Evolutionary conservation across 2,888 invertebrate genomes (phyloP), one percentile per base, ranked within the genome.

Genomic region (Drosophila kuntzei): DNA sequence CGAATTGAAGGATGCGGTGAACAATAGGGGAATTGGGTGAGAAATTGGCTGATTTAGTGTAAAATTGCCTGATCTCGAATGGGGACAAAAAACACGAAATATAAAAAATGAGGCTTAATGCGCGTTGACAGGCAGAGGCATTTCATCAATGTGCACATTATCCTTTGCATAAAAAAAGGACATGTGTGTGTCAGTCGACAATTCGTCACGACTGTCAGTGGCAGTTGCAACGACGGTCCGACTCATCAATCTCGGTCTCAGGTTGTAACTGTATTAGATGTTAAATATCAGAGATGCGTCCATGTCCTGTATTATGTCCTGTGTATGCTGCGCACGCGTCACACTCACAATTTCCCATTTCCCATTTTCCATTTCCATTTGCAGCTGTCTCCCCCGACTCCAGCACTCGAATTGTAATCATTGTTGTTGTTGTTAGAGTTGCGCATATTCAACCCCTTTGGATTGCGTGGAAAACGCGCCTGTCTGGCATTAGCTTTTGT

Each of bases 1-100:
- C 41, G 32, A 39, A 47, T 62, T 61, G 44, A 57, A 59, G 37
- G 29, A 29, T 59, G 27, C 6, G 36, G 16, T 14, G 51, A 70
- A 80, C 73, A 80, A 80, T 54, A 6, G 50, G 11, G 22, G 50
- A 75, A 77, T 76, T 76, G 80, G 79, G 85, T 75, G 80, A 75
- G 71, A 84, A 80, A 83, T 84, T 83, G 79, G 57, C 70, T 43
- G 85, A 84, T 84, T 84, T 85, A 73, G 85, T 83, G 83, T 79
- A 75, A 85, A 84, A 84, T 85, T 84, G 79, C 74, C 44, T 37
- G 54, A 39, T 16, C 39, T n/a, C 22, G 11, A 58, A 51, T 47
- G 47, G 39, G 22, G 54, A 32, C 63, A 51, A 58, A 60, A 65
- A 65, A 43, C 7, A 14, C 16, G 12, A 32, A 16, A 2, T 0